phyloP scores from a whole-genome alignment of 2,113 vertebrate species.

The Chaetorhynchus papuensis region DNA sequence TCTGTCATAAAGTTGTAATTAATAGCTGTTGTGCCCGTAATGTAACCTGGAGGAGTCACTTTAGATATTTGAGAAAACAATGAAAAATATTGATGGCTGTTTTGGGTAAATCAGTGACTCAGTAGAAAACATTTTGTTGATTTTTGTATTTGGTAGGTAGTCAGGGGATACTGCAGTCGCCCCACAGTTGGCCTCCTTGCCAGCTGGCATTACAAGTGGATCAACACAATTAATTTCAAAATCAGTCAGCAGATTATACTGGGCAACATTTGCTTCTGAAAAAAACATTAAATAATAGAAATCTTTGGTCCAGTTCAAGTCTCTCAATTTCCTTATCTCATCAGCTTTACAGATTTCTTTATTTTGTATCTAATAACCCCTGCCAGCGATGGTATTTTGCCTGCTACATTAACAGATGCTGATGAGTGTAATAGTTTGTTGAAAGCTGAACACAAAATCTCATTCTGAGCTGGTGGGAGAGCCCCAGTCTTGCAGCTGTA shows the following conservation, averaged over 20 bases:
- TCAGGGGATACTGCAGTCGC: constrained; percentile 19
- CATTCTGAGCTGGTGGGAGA: neutral
- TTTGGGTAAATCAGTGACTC: neutral
- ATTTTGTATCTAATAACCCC: neutral
- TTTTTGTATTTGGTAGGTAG: constrained; percentile 47
- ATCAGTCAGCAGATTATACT: neutral
- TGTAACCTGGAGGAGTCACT: neutral
- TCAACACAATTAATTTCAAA: constrained; percentile 45
- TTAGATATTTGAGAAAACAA: neutral
- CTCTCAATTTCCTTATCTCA: neutral
- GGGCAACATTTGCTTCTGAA: neutral
- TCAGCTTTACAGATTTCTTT: neutral
- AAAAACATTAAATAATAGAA: neutral
- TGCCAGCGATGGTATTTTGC: neutral
- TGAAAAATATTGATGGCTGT: neutral
- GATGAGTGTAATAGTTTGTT: neutral
- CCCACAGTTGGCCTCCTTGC: neutral
- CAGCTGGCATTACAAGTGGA: constrained; percentile 19
- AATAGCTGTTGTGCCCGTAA: neutral
- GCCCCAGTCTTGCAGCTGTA: neutral
- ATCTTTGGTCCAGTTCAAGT: neutral
- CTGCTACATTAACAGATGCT: neutral
- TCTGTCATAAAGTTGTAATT: neutral
- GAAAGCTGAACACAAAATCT: constrained; percentile 11
- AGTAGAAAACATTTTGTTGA: constrained; percentile 11